phyloP scores from a whole-genome alignment of 1,140 invertebrate species.

The Penaeus chinensis region DNA sequence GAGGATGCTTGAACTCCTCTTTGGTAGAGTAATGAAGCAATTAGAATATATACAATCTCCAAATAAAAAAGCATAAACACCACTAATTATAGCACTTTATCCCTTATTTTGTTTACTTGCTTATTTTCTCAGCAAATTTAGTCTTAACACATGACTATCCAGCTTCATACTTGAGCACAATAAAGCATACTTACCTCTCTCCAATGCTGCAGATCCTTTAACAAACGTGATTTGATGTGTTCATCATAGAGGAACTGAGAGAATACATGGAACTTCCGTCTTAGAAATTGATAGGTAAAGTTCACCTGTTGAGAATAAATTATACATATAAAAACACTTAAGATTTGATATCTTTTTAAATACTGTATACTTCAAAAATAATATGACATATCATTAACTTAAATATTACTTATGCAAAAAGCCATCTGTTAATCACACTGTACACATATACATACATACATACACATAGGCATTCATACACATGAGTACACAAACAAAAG shows the following conservation, averaged over 20 bases:
- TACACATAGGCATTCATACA: too few relatives aligned
- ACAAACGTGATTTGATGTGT: constrained; percentile 94
- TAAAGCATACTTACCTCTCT: constrained; percentile 69
- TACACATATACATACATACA: too few relatives aligned
- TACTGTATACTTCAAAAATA: too few relatives aligned
- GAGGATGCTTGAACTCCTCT: too few relatives aligned
- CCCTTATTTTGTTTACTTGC: not conserved
- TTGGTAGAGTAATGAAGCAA: too few relatives aligned
- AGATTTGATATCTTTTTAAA: too few relatives aligned
- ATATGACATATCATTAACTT: too few relatives aligned
- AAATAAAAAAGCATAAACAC: too few relatives aligned
- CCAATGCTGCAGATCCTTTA: constrained; percentile 87
- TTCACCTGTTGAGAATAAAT: constrained; percentile 76
- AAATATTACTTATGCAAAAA: too few relatives aligned
- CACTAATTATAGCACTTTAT: not conserved
- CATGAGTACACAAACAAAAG: not conserved
- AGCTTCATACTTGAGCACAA: not conserved
- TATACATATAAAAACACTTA: not conserved
- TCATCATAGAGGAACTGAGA: constrained; percentile 99
- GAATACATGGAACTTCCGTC: constrained; percentile 93
- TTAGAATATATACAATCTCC: too few relatives aligned
- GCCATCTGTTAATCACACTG: too few relatives aligned
- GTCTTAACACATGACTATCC: not conserved
- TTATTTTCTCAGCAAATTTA: constrained; percentile 5
- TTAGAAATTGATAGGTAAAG: constrained; percentile 96